phyloP scores from a whole-genome alignment of 2,888 invertebrate species.

The Mechanitis mazaeus region DNA sequence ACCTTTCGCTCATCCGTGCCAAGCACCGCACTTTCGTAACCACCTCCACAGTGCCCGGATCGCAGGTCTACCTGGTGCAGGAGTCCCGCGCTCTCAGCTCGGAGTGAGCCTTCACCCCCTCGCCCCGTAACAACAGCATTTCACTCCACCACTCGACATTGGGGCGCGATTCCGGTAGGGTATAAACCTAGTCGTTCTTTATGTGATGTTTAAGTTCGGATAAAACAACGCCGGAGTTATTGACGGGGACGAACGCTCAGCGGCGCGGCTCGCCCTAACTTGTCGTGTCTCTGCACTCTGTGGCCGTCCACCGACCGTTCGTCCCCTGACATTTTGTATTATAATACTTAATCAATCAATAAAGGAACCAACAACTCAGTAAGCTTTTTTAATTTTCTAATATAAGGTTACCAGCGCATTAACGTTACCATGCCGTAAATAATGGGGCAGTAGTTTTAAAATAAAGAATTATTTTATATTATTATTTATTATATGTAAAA shows the following conservation, averaged over 20 bases:
- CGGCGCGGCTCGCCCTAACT: constrained; percentile 64
- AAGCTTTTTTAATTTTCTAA: constrained; percentile 70
- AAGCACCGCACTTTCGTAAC: constrained; percentile 99
- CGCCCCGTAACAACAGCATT: constrained; percentile 65
- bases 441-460: constrained; percentile 63
- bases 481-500: constrained; percentile 74
- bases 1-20: constrained; percentile 95
- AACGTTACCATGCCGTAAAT: constrained; percentile 51
- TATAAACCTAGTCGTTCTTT: constrained; percentile 73
- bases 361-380: constrained; percentile 67
- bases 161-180: constrained; percentile 74
- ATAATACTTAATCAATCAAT: constrained; percentile 63
- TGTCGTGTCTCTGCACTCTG: constrained; percentile 62
- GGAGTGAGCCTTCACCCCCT: constrained; percentile 50
- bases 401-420: constrained; percentile 61
- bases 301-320: constrained; percentile 62
- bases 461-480: constrained; percentile 72
- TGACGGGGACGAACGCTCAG: constrained; percentile 66
- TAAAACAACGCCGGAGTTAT: constrained; percentile 35
- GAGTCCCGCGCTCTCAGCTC: constrained; percentile 83
- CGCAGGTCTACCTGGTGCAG: constrained; percentile 93
- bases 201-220: constrained; percentile 54
- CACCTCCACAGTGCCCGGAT: constrained; percentile 93
- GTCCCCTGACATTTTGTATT: constrained; percentile 58
- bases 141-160: constrained; percentile 55